Evolutionary conservation across 2,113 vertebrate genomes (phyloP), one percentile per base, ranked within the genome.

Genomic region (Petrocephalus microphthalmus): DNA sequence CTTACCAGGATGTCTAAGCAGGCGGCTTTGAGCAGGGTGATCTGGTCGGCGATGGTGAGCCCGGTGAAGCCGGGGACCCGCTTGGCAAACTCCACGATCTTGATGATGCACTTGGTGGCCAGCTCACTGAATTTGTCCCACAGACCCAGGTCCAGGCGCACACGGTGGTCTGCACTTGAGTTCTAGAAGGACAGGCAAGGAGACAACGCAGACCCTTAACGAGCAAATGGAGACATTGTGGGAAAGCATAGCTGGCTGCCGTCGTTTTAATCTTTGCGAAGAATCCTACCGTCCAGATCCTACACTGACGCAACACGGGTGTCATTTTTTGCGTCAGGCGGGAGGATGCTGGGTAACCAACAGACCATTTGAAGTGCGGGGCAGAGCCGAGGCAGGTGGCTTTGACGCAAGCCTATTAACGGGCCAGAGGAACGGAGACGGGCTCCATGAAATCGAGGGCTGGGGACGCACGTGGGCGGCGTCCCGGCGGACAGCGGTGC

Each of bases 101-200:
- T 99, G 93, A 99, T 99, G 96, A 99, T 99, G 98, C 98, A 99
- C 97, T 99, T 99, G n/a, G 98, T 99, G 93, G 98, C 97, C 94
- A 99, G 96, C 94, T 99, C 98, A 47, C 98, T 99, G 96, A 99
- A 99, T 94, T 99, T 99, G 94, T 99, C 98, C 98, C 98, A 99
- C 85, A 99, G 97, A 87, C 97, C 98, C 74, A 99, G 96, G 94
- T 99, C 98, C 94, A 99, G 95, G 78, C 97, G 96, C 91, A 99
- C 97, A 25, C 98, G 97, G 89, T 98, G 97, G 91, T 99, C 98
- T 29, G 98, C 97, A 2, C 98, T 98, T 87, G 98, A 99, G 93
- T 99, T 99, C 98, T 99, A 94, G 78, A 92, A 89, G 6, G 33
- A 52, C 10, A 81, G 78, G 67, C 8, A 1, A 7, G 33, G 85